A percentile compares a stretch with the other conserved stretches of the same genome.
These are phyloP conservation scores for Ctenopoma multispine DNA, from an alignment of 2,797 vertebrate species.

Conservation along the genomic window DNA sequence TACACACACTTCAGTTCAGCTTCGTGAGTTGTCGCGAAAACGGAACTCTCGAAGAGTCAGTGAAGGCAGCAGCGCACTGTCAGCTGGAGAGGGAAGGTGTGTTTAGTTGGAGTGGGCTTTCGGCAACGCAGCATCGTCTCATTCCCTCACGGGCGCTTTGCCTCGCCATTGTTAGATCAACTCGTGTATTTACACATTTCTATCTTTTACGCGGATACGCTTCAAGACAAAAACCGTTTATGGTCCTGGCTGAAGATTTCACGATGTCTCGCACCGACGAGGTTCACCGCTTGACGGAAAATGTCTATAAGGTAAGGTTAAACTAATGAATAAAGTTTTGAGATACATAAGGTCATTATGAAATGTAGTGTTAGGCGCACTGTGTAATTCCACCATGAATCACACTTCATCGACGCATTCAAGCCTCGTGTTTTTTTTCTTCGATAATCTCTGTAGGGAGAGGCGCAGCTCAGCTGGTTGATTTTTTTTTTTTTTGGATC, in stretches of 20 bases:
- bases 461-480: slow-evolving; percentile 25
- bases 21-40: not conserved
- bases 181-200: slow-evolving; percentile 9
- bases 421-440: not conserved
- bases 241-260: slow-evolving; percentile 89
- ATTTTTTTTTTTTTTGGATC: slow-evolving; percentile 9
- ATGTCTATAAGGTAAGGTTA: slow-evolving; percentile 94
- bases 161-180: slow-evolving; percentile 38
- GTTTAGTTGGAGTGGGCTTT: slow-evolving; percentile 74
- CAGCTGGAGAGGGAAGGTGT: slow-evolving; percentile 73
- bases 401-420: slow-evolving; percentile 13
- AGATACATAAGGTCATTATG: not conserved
- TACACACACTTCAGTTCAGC: too few species aligned
- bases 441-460: slow-evolving; percentile 39
- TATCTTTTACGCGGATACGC: slow-evolving; percentile 68
- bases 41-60: not conserved
- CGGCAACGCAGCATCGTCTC: slow-evolving; percentile 52
- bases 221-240: slow-evolving; percentile 79
- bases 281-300: slow-evolving; percentile 96
- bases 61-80: slow-evolving; percentile 73
- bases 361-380: not conserved
- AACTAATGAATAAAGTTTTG: slow-evolving; percentile 76
- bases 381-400: not conserved
- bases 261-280: slow-evolving; percentile 98
- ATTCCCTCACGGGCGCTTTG: slow-evolving; percentile 31